Evolutionary conservation across 2,888 invertebrate genomes (phyloP), one percentile per base, ranked within the genome.

Genomic region (Ornithoptera priamus): DNA sequence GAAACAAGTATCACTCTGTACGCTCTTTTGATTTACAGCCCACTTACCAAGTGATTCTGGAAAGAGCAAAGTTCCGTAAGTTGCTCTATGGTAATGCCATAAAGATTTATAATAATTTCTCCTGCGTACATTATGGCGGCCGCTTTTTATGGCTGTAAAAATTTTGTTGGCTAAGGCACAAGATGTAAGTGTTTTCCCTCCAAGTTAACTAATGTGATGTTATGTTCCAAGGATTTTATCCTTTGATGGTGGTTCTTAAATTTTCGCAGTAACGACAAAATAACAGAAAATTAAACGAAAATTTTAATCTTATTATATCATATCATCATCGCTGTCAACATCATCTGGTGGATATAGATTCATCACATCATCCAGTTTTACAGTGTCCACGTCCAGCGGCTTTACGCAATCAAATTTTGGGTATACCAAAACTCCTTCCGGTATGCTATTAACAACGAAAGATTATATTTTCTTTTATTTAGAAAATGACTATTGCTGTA

Each of bases 101-200:
- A 87, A 87, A 90, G 92, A 92, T 92, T 91, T 92, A 92, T 90
- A 92, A 90, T 92, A 88, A 91, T 90, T 90, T 85, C 83, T 76
- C 81, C 82, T 83, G 79, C 81, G 77, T 81, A 78, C 83, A 82
- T 86, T 86, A 88, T 84, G 82, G 84, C 83, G 83, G 85, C 81
- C 80, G 78, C 80, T 83, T 87, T 89, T 89, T 86, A 85, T 83
- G 84, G 80, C 77, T 78, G 80, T 82, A 85, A 88, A 86, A 86
- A 87, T 88, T 88, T 85, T 82, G 82, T 80, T 78, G 80, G 80
- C 83, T 85, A 86, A 87, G 86, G 84, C 80, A 78, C 78, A 80
- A 69, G 74, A 78, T 79, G 84, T 84, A 84, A 81, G 81, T 82
- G 79, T 79, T 77, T 75, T 75, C 74, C 75, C 71, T 71, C 73